A percentile compares a stretch with the other conserved stretches of the same genome.
phyloP scores from a whole-genome alignment of 2,797 vertebrate species.

The Rhinichthys osculus region DNA sequence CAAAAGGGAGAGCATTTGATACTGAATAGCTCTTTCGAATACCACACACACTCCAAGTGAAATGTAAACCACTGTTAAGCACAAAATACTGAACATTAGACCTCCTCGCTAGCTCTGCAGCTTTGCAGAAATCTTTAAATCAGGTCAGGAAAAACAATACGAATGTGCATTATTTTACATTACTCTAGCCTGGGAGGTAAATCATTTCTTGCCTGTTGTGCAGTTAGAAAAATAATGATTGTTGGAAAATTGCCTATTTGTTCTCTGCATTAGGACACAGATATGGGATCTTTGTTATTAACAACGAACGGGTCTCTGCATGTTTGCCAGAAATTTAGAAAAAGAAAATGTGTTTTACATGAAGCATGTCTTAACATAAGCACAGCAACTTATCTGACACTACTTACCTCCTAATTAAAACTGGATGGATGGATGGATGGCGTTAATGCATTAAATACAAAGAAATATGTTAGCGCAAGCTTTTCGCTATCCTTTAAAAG shows the following conservation, averaged over 20 bases:
- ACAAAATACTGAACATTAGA: conserved; percentile 20
- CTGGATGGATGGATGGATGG: not conserved
- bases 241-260: conserved; percentile 55
- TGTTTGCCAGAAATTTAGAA: conserved; percentile 10
- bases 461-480: not conserved
- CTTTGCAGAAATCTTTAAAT: conserved; percentile 36
- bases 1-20: not conserved
- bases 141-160: conserved; percentile 50
- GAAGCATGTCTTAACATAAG: conserved; percentile 6
- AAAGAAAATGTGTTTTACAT: not conserved
- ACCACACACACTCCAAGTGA: not conserved
- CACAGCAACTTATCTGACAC: conserved; percentile 11
- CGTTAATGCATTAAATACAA: not conserved
- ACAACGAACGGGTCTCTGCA: conserved; percentile 21
- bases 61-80: conserved; percentile 27
- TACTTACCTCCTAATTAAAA: not conserved
- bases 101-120: not conserved
- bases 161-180: conserved; percentile 48
- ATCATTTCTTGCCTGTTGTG: conserved; percentile 35
- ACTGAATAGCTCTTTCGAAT: conserved; percentile 14
- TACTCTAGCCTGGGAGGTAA: conserved; percentile 26
- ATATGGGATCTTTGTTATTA: conserved; percentile 44
- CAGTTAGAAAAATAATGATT: conserved; percentile 53
- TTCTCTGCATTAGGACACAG: conserved; percentile 42
- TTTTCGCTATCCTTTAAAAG: not conserved